Evolutionary conservation across 2,888 invertebrate species (phyloP), one percentile per base, ranked within the genome.

Genomic region (Selenia dentaria): DNA sequence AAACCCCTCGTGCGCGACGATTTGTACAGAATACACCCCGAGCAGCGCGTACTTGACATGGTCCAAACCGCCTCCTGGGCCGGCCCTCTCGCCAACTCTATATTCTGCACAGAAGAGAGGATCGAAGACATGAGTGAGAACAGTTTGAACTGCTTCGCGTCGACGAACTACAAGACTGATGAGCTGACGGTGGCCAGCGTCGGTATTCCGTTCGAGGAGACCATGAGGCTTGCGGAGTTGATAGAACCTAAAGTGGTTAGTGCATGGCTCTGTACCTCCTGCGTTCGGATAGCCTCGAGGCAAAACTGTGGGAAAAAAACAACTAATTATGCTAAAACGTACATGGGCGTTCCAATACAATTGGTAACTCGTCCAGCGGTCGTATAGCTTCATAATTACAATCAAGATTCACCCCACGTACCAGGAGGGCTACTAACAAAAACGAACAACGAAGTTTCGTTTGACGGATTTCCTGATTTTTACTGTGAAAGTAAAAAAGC

Each of bases 151-250:
- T 40, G 51, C 5, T 88, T 67, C 42, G 65, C 64, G 0, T 39
- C 37, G 2, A 43, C 37, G 0, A 63, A 83, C 49, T 83, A 72
- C 49, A 74, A 59, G 32, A 59, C 76, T 0, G 66, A 67, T 5
- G 53, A 61, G 1, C 86, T 86, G 37, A 57, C 76, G 0, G 70
- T 89, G 0, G 79, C 74, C 1, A 83, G 79, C 49, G 57, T 75
- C 0, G 87, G 88, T 0, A 44, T 87, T 5, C 75, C 81, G 0
- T 85, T 79, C 39, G 83, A 87, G 2, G 84, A 86, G 29, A 72
- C 77, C 0, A 31, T 86, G 41, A 72, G 74, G 33, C 34, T 88
- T 20, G 84, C 84, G 0, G 81, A 85, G 51, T 54, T 51, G 13
- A 59, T 83, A 5, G 71, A 80, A 6, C 47, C 47, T 11, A 57